Evolutionary conservation across 2,888 invertebrate species (phyloP), one percentile per base, ranked within the genome.

Genomic region (Cataglyphis rosenhaueri): DNA sequence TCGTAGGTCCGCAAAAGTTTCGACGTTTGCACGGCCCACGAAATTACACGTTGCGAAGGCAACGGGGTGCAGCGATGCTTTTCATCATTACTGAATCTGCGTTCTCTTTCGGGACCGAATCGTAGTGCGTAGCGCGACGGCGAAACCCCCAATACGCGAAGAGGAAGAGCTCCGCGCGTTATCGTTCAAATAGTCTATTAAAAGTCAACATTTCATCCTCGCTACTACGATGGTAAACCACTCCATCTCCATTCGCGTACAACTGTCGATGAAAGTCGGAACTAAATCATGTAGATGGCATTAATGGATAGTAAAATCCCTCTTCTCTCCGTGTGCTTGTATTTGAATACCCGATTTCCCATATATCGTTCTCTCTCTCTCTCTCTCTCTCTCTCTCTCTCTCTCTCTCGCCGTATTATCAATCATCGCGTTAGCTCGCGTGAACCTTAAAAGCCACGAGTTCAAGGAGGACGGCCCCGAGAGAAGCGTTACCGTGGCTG

Each of bases 11-110:
- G 81, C 75, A 83, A 87, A 87, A 88, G 91, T 93, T 92, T 93
- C 92, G 92, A 93, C 93, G 92, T 92, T 90, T 89, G 93, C 91
- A 91, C 92, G 89, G 91, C 91, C 91, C 92, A 89, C 92, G 86
- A 94, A 94, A 94, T 94, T 94, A 94, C 90, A 93, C 85, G 89
- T 87, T 85, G 84, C 86, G 88, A 82, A 52, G 85, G 85, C 88
- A 84, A 84, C 87, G 38, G 66, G 82, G 41, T 48, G 82, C 71
- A 73, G 68, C 48, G 70, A 84, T 84, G 84, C 29, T 85, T 74
- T 81, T 78, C 48, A 65, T 84, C 84, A 83, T 75, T 82, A 83
- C 84, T 52, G 73, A 66, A 66, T 84, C 71, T 3, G 52, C 81
- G 65, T 25, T 41, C 73, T 25, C 64, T 44, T 59, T 41, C 82